Evolutionary conservation across 2,888 invertebrate species (phyloP), one percentile per base, ranked within the genome.

Genomic region (Stenodema calcarata): DNA sequence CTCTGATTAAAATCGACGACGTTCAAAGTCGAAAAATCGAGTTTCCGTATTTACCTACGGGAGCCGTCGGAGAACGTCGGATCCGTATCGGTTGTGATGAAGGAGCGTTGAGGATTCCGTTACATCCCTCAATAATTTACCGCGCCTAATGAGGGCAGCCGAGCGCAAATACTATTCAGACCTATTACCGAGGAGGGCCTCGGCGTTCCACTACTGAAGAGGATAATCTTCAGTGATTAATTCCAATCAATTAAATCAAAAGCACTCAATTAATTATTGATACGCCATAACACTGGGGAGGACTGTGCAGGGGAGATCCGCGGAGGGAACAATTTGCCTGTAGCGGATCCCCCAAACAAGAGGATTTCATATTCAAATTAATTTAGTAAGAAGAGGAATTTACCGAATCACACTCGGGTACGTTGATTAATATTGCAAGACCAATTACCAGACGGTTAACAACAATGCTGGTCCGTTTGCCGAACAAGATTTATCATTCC

Each of bases 231-330:
- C 86, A 86, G 86, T 86, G 78, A 86, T 86, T 86, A 86, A 86
- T 76, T 86, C 86, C 86, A 78, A 86, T 86, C 86, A 86, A 86
- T 86, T 86, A 76, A 86, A 86, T 86, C 86, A 86, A 78, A 86
- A 86, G 86, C 86, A 30, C 35, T 75, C 76, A 76, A 86, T 86
- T 86, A 86, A 86, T 86, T 86, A 86, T 75, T 84, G 47, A 84
- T 54, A 78, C 82, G 35, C 41, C 69, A 18, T 42, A 82, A 62
- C 69, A 18, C 30, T 14, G 35, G 18, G 30, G 69, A 70, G 41
- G 35, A 7, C 35, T 35, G 62, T 14, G 62, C 69, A 47, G 23
- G 75, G 73, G 42, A 18, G 44, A 9, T 47, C 14, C 28, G 50
- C 27, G 50, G 54, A 50, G 44, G 84, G 44, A 75, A 75, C 54